Evolutionary conservation across 2,113 vertebrate genomes (phyloP), one percentile per base, ranked within the genome.

Genomic region (Etheostoma cragini): DNA sequence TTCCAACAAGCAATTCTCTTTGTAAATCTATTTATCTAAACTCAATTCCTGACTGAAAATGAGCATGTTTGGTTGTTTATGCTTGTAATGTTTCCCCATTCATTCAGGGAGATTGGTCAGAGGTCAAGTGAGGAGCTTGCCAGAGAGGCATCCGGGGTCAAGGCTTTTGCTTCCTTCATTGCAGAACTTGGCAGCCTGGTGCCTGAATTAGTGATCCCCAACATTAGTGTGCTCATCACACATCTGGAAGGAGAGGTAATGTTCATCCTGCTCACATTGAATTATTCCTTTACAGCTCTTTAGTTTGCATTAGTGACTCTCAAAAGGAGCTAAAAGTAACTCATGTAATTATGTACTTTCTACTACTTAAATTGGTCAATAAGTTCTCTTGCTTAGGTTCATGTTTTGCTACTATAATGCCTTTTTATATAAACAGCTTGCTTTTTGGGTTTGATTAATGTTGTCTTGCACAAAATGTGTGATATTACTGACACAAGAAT

Each of bases 201-300:
- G 45, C 97, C 98, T 15, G 91, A 96, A 30, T 68, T 95, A 57
- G 94, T 99, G 88, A 93, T 99, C 45, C 96, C 97, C 73, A 96
- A 96, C 89, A 96, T 99, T 69, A 99, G 98, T 24, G 92, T 98
- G 85, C 92, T 99, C 1, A 89, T 99, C 71, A 93, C 91, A 72
- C 96, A 97, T 78, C 93, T 99, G 93, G 97, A 99, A 79, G 96
- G 97, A 87, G 98, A 99, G 96, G 98, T 99, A 93, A 50, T 52
- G 3, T 71, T 60, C 5, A 15, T 63, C 47, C 5, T 70, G 14
- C 16, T 35, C 12, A 13, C 3, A 53, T 16, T 6, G 2, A 61
- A 45, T 67, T 54, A 4, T 56, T 45, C 1, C 60, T 35, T 56
- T 56, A 8, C 21, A 46, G 24, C 24, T 42, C 4, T 45, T 53